Conservation (phyloP, 1,140 invertebrate species). For the Ceratitis capitata region DNA sequence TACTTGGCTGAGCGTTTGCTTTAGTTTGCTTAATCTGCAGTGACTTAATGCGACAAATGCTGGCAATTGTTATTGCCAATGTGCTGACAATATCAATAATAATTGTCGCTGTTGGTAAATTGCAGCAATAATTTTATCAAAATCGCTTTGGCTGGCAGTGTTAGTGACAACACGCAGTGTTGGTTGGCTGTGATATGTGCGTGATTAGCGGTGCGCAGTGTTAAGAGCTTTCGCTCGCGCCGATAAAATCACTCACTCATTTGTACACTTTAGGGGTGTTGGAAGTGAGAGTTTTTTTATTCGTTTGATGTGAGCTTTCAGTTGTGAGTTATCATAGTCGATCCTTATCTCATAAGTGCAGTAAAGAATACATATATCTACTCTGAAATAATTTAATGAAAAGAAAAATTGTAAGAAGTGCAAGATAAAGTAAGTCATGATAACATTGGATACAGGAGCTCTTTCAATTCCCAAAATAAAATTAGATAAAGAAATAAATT, state of each 20-base stretch:
- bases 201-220: no score
- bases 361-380: no score
- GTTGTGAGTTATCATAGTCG: not conserved
- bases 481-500: no score
- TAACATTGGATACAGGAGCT: no score
- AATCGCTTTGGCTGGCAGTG: not conserved
- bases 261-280: no score
- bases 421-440: no score
- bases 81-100: conserved; percentile 13
- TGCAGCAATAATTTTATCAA: conserved; percentile 5
- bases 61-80: conserved; percentile 23
- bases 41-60: conserved; percentile 38
- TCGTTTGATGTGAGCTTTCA: not conserved
- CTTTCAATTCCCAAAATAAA: no score
- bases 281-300: no score
- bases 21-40: not conserved
- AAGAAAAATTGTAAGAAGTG: no score
- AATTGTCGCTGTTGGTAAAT: conserved; percentile 12
- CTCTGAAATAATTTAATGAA: no score
- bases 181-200: not conserved
- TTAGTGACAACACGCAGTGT: not conserved
- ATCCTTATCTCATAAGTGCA: not conserved
- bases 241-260: not conserved
- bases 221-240: not conserved
- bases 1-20: not conserved